These are phyloP conservation scores for Autographa gamma DNA, from an alignment of 2,888 invertebrate species.

Conservation along the genomic window DNA sequence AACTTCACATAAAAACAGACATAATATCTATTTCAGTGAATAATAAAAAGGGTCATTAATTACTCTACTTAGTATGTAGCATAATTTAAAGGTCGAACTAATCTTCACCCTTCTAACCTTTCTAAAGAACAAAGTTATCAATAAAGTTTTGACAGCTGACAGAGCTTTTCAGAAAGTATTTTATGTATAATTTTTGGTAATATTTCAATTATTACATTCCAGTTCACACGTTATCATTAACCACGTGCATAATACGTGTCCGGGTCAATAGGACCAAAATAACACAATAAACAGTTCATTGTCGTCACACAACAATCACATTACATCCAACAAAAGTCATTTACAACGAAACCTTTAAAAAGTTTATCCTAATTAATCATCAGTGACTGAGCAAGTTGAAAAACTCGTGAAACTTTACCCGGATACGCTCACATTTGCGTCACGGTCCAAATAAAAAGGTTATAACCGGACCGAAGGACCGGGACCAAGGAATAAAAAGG, in stretches of 20 bases:
- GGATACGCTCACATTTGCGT: constrained; percentile 47
- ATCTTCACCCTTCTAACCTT: no score
- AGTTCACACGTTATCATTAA: neutral
- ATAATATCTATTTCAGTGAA: no score
- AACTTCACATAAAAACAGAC: no score
- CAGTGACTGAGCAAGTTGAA: constrained; percentile 41
- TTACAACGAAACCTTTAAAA: constrained; percentile 27
- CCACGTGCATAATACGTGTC: neutral
- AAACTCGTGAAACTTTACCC: constrained; percentile 35
- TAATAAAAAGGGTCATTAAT: no score
- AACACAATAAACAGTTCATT: constrained; percentile 1
- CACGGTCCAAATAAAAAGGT: constrained; percentile 53
- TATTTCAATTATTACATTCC: neutral
- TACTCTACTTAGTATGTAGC: no score
- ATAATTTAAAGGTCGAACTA: no score
- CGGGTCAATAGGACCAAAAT: neutral
- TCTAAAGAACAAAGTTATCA: neutral
- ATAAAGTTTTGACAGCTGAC: neutral
- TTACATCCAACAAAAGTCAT: constrained; percentile 14
- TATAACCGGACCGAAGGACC: constrained; percentile 40
- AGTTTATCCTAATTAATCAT: constrained; percentile 56
- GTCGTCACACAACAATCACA: constrained; percentile 1
- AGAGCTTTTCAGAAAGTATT: neutral
- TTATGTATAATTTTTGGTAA: neutral
- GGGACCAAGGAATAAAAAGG: constrained; percentile 37